Conservation (phyloP, 1,140 invertebrate genomes). For the Maniola jurtina region DNA sequence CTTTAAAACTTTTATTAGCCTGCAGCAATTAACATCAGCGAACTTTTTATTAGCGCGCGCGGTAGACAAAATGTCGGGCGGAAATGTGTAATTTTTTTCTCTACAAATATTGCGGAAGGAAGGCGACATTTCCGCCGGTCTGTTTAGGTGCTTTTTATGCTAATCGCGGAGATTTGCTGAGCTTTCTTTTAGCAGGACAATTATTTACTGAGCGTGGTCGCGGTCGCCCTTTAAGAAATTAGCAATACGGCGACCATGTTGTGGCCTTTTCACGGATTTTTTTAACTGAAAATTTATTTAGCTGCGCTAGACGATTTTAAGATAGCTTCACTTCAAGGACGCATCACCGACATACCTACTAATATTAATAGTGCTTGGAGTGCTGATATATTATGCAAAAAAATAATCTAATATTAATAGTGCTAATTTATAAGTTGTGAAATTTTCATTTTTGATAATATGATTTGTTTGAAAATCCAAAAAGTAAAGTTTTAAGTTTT, state of each 20-base stretch:
- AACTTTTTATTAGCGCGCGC: constrained; percentile 43
- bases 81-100: constrained; percentile 70
- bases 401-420: too few species aligned
- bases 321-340: background rate
- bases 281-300: background rate
- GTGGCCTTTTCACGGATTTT: background rate
- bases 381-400: too few species aligned
- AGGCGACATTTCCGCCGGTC: constrained; percentile 58
- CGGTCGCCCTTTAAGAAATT: constrained; percentile 57
- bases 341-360: too few species aligned
- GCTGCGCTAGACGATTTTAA: too few species aligned
- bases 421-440: too few species aligned
- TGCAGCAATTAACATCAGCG: constrained; percentile 62
- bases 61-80: constrained; percentile 61
- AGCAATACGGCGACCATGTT: constrained; percentile 30
- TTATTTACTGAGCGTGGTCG: constrained; percentile 60
- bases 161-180: constrained; percentile 71
- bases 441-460: too few species aligned
- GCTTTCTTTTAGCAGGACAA: constrained; percentile 66
- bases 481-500: too few species aligned
- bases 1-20: constrained; percentile 45
- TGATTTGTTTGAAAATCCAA: too few species aligned
- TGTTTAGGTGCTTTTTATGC: constrained; percentile 76
- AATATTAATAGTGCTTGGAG: too few species aligned
- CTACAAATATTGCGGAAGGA: constrained; percentile 73